Evolutionary conservation across 2,888 invertebrate genomes (phyloP).

Genomic region (Lasioglossum malachurum): DNA sequence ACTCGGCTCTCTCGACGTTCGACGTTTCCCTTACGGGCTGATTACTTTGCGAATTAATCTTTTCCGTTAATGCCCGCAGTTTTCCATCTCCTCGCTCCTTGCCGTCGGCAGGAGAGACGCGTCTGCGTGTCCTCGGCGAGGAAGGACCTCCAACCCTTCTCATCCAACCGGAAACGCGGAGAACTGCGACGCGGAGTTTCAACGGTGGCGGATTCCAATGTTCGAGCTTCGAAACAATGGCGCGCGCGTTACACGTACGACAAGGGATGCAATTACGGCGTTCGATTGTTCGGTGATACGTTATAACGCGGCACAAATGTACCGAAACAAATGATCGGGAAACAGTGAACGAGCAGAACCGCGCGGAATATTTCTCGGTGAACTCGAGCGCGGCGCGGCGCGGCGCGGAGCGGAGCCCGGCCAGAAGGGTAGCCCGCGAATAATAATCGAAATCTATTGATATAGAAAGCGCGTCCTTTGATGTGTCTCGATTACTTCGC

Average conservation of each 20-base stretch:
- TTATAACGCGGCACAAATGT: not conserved
- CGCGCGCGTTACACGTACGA: not conserved
- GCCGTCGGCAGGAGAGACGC: too few relatives aligned
- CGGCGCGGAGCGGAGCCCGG: not conserved
- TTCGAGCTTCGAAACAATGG: not conserved
- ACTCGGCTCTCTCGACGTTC: conserved; percentile 7
- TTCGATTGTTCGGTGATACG: not conserved
- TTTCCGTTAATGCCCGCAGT: conserved; percentile 22
- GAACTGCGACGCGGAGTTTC: not conserved
- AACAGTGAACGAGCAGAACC: not conserved
- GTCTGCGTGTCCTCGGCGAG: not conserved
- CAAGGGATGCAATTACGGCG: not conserved
- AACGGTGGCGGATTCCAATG: not conserved
- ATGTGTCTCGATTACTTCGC: conserved; percentile 21
- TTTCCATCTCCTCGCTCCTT: not conserved
- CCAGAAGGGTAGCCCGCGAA: not conserved
- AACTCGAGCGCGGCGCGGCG: not conserved
- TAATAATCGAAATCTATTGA: conserved; percentile 7
- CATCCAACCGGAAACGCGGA: not conserved
- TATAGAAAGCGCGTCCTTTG: conserved; percentile 16
- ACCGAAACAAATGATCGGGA: not conserved
- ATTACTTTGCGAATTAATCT: conserved; percentile 66
- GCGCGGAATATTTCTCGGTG: not conserved
- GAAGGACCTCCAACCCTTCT: not conserved
- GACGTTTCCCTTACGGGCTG: conserved; percentile 31